Evolutionary conservation across 2,888 invertebrate species (phyloP).

Genomic region (Hylaea fasciaria): DNA sequence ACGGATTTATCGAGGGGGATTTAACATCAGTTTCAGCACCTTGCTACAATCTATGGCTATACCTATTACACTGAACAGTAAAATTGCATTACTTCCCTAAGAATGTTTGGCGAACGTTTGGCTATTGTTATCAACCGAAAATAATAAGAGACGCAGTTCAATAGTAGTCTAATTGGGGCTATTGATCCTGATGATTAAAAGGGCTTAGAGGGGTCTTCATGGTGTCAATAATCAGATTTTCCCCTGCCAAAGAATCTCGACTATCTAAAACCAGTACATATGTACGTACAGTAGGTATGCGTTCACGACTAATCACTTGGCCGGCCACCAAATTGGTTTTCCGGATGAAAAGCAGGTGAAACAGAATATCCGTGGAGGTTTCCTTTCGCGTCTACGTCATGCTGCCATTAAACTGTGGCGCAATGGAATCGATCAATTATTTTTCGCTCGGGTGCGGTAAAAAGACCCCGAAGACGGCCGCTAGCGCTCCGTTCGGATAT

Average conservation of each 20-base stretch:
- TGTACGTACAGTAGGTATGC: constrained; percentile 18
- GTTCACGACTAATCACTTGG: constrained; percentile 43
- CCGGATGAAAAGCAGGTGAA: constrained; percentile 33
- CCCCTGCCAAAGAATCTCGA: too few species aligned
- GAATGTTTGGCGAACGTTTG: too few species aligned
- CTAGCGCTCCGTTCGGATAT: constrained; percentile 66
- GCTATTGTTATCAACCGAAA: background rate
- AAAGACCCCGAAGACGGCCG: constrained; percentile 72
- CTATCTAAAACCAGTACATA: background rate
- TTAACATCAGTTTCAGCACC: background rate
- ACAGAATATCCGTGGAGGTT: constrained; percentile 29
- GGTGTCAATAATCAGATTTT: too few species aligned
- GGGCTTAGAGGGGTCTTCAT: too few species aligned
- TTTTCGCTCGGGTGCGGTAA: constrained; percentile 73
- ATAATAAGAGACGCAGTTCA: background rate
- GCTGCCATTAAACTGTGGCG: constrained; percentile 64
- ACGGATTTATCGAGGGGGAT: constrained; percentile 8
- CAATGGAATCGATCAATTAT: constrained; percentile 80
- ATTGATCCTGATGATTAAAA: too few species aligned
- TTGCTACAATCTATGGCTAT: background rate
- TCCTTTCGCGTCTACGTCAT: constrained; percentile 64
- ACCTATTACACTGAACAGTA: background rate
- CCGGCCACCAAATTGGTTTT: constrained; percentile 46
- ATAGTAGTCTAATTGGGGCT: too few species aligned
- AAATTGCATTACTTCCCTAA: too few species aligned